These are phyloP conservation scores for Aphelinus atriplicis DNA, from an alignment of 1,140 invertebrate genomes.

Conservation along the genomic window DNA sequence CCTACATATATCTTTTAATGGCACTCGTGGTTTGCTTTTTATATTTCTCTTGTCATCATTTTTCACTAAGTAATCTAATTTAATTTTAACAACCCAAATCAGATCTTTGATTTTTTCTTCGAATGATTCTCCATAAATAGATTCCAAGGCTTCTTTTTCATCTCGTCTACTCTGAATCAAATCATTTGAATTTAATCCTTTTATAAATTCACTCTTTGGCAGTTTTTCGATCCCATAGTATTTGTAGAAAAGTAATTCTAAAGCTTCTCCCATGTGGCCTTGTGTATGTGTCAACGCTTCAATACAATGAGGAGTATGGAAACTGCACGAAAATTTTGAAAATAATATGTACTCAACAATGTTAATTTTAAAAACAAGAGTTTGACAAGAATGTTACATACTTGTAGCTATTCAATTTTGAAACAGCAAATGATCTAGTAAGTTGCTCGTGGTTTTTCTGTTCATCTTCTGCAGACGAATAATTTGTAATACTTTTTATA, in stretches of 20 bases:
- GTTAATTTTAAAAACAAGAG: conserved; percentile 14
- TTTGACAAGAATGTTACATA: conserved; percentile 21
- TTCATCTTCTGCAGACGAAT: conserved; percentile 67
- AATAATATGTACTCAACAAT: too few species aligned
- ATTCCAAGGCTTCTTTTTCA: conserved; percentile 77
- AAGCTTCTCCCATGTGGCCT: conserved; percentile 73
- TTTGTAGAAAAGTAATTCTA: conserved; percentile 75
- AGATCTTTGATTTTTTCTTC: conserved; percentile 72
- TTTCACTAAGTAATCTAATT: conserved; percentile 74
- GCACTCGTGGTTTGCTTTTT: conserved; percentile 62
- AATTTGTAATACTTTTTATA: conserved; percentile 76
- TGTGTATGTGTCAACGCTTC: conserved; percentile 75
- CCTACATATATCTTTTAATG: conserved; percentile 73
- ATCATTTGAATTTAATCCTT: conserved; percentile 64
- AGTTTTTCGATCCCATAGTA: conserved; percentile 70
- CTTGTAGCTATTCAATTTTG: conserved; percentile 75
- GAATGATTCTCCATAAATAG: conserved; percentile 77
- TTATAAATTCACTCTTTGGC: conserved; percentile 43
- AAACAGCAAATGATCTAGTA: conserved; percentile 74
- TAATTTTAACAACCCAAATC: conserved; percentile 75
- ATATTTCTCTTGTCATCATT: conserved; percentile 69
- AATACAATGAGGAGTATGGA: conserved; percentile 76
- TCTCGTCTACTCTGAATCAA: conserved; percentile 72
- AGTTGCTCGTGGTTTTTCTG: conserved; percentile 68
- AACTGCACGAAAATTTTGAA: conserved; percentile 64